Conservation (phyloP, 1,140 invertebrate species). For the Panagrolaimus sp. region DNA sequence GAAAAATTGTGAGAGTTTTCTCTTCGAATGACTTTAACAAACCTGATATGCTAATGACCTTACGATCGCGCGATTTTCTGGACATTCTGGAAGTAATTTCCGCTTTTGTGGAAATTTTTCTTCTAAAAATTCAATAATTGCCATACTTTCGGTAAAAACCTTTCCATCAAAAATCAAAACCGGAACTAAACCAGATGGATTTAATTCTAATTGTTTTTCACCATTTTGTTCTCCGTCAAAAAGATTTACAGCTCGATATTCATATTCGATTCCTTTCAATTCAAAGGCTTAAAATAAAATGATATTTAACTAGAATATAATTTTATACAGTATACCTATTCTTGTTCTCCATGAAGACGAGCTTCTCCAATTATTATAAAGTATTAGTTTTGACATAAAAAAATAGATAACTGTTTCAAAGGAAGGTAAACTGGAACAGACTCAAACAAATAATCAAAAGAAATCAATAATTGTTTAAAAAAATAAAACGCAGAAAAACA, state of each 20-base stretch:
- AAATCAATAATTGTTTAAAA: too few relatives aligned
- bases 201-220: constrained; percentile 79
- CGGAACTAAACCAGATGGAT: constrained; percentile 89
- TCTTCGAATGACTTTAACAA: background rate
- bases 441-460: too few relatives aligned
- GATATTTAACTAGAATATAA: constrained; percentile 12
- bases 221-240: constrained; percentile 66
- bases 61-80: constrained; percentile 77
- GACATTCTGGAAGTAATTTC: constrained; percentile 74
- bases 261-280: constrained; percentile 87
- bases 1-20: background rate
- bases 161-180: constrained; percentile 74
- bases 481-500: too few relatives aligned
- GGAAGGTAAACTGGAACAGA: too few relatives aligned
- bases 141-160: constrained; percentile 79
- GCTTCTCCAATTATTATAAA: constrained; percentile 60
- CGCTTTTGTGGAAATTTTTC: constrained; percentile 75
- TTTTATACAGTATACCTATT: constrained; percentile 42
- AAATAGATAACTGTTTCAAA: too few relatives aligned
- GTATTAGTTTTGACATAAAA: constrained; percentile 33
- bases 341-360: constrained; percentile 62
- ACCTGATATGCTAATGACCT: constrained; percentile 42
- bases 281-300: constrained; percentile 69
- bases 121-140: constrained; percentile 90
- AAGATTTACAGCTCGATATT: constrained; percentile 82